Evolutionary conservation across 2,797 vertebrate species (phyloP).

Genomic region (Eulemur rubriventer): DNA sequence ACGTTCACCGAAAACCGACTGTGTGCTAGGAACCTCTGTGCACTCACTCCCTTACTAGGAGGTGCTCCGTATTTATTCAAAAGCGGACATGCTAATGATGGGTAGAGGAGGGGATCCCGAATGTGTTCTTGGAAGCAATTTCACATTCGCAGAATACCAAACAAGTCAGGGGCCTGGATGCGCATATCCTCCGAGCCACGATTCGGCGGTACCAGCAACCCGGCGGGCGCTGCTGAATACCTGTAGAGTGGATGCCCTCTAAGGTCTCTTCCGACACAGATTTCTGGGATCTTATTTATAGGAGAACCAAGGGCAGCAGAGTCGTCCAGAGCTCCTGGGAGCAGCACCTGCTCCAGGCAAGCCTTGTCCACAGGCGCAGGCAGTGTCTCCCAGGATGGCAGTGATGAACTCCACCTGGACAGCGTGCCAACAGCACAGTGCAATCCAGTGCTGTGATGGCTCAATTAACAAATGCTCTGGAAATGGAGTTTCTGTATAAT

Average conservation of each 20-base stretch:
- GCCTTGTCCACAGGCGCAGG: neutral
- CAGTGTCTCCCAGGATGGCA: neutral
- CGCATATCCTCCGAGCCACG: neutral
- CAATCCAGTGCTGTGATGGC: neutral
- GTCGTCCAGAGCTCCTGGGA: neutral
- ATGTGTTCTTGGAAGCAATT: neutral
- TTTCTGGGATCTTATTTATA: slow-evolving; percentile 39
- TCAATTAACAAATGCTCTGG: neutral
- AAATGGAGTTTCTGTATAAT: neutral
- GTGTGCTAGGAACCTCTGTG: neutral
- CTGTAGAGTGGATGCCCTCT: neutral
- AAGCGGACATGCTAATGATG: neutral
- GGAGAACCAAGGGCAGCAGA: slow-evolving; percentile 25
- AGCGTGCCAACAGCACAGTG: neutral
- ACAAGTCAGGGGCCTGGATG: neutral
- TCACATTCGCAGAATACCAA: neutral
- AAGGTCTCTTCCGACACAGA: neutral
- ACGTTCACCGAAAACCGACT: neutral
- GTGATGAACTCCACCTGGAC: neutral
- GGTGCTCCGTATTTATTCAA: neutral
- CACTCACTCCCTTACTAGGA: neutral
- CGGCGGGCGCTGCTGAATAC: neutral
- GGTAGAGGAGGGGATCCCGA: neutral
- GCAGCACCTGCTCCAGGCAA: slow-evolving; percentile 9
- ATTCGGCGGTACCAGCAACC: too few species aligned